These are phyloP conservation scores for Amazona ochrocephala DNA, from an alignment of 2,797 vertebrate species.

Conservation along the genomic window DNA sequence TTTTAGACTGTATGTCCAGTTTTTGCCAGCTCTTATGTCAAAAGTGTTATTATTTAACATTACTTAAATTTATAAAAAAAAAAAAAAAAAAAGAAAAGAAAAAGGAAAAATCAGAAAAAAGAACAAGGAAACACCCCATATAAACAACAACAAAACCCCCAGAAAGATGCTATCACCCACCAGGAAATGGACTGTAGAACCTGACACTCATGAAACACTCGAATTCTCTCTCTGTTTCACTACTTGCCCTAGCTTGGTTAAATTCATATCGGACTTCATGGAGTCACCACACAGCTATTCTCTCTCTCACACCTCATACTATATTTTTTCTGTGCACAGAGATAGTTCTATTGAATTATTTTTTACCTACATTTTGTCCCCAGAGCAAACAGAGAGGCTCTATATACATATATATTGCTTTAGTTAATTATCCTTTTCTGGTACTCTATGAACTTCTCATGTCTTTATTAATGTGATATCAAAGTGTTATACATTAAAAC, in stretches of 20 bases:
- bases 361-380: background rate
- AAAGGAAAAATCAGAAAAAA: too few species aligned
- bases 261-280: background rate
- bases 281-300: background rate
- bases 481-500: background rate
- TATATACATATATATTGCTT: background rate
- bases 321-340: background rate
- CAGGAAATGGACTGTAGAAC: background rate
- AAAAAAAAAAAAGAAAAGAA: too few species aligned
- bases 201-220: background rate
- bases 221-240: background rate
- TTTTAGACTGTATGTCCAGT: background rate
- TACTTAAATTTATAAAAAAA: background rate
- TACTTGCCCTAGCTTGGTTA: background rate
- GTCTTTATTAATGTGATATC: background rate
- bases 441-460: background rate
- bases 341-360: background rate
- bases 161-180: background rate
- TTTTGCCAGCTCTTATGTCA: background rate
- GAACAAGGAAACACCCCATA: background rate
- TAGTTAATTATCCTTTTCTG: background rate
- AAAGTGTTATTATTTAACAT: background rate
- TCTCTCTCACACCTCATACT: background rate
- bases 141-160: background rate
- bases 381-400: background rate